A percentile compares a stretch with the other conserved stretches of the same genome.
Conservation (phyloP, 2,888 invertebrate genomes). For the Oligia latruncula region DNA sequence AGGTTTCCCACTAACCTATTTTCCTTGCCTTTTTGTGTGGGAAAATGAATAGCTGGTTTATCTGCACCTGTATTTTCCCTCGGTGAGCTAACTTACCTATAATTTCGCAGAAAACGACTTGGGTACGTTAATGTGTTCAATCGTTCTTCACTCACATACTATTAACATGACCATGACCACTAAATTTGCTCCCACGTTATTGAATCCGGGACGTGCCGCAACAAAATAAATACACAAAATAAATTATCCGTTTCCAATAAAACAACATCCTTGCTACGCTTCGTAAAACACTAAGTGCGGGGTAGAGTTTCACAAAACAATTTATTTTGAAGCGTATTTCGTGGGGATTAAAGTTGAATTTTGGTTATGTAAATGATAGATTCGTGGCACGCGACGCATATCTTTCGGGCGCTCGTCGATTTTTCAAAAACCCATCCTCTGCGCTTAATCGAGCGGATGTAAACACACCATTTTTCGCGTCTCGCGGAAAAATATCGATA, state of each 20-base stretch:
- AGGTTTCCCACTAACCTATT: constrained; percentile 48
- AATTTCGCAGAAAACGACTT: neutral
- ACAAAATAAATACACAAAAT: constrained; percentile 88
- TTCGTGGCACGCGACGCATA: constrained; percentile 78
- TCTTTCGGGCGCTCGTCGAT: constrained; percentile 79
- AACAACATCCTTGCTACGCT: constrained; percentile 84
- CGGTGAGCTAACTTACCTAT: neutral
- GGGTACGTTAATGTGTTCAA: constrained; percentile 9
- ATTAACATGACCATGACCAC: constrained; percentile 55
- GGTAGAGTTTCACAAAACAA: constrained; percentile 40
- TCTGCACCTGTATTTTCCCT: constrained; percentile 36
- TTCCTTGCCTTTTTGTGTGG: constrained; percentile 25
- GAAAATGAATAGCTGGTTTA: constrained; percentile 32
- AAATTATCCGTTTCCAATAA: constrained; percentile 89
- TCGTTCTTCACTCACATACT: constrained; percentile 37
- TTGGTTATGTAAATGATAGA: constrained; percentile 47
- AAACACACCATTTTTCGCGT: constrained; percentile 88
- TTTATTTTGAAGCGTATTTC: constrained; percentile 69
- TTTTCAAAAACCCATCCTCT: constrained; percentile 84
- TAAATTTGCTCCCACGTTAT: constrained; percentile 82
- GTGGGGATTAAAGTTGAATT: constrained; percentile 60
- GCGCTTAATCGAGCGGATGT: constrained; percentile 88
- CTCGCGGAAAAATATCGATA: constrained; percentile 84
- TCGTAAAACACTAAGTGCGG: constrained; percentile 71
- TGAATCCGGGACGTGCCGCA: constrained; percentile 78